Evolutionary conservation across 2,888 invertebrate genomes (phyloP).

Genomic region (Drosophila fulvimacula): DNA sequence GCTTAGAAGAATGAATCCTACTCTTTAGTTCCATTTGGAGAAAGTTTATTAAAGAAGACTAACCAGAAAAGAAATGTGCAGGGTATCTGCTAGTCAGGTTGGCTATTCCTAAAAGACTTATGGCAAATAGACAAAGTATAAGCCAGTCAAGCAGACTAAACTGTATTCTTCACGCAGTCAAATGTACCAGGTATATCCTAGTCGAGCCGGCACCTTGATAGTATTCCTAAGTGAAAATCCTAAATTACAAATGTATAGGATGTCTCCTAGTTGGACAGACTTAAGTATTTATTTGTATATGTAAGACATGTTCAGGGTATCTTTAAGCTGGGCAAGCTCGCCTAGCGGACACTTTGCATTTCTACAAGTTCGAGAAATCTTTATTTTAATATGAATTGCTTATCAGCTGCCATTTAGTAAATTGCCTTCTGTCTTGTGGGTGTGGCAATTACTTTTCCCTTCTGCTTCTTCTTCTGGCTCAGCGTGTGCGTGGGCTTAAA

Average conservation of each 20-base stretch:
- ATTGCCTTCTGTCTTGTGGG: conserved; percentile 13
- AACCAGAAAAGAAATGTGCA: too few species aligned
- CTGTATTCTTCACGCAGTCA: neutral
- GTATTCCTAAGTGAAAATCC: neutral
- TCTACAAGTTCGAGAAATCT: conserved; percentile 1
- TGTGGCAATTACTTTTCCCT: conserved; percentile 11
- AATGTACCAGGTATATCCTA: neutral
- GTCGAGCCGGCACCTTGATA: neutral
- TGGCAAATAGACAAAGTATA: neutral
- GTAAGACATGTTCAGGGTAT: neutral
- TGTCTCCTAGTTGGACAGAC: neutral
- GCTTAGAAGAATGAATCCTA: too few species aligned
- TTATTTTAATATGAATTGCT: conserved; percentile 12
- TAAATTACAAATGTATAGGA: neutral
- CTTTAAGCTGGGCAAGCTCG: neutral
- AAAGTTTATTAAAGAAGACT: too few species aligned
- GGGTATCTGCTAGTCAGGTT: neutral
- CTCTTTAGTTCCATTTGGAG: too few species aligned
- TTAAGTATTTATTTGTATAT: neutral
- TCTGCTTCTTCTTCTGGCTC: neutral
- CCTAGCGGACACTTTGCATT: neutral
- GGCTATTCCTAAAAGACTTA: neutral
- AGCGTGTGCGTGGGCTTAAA: conserved; percentile 42
- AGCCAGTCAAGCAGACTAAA: neutral
- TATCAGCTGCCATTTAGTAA: conserved; percentile 24